phyloP scores from a whole-genome alignment of 2,113 vertebrate species.

The Empidonax alnorum region DNA sequence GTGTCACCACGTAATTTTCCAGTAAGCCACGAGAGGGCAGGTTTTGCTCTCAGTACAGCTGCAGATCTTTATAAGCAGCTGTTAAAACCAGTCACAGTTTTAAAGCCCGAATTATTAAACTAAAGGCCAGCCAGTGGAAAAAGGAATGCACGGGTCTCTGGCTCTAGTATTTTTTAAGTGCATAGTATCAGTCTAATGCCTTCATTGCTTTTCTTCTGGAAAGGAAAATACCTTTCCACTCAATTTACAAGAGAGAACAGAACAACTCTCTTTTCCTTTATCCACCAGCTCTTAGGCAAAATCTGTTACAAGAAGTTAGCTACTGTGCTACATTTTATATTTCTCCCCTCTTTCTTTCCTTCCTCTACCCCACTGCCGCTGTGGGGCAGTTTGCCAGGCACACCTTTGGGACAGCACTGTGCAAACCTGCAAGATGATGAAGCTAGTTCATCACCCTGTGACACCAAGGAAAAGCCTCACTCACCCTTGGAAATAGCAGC shows the following conservation, averaged over 20 bases:
- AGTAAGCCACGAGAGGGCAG: slow-evolving; percentile 72
- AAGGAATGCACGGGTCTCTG: background rate
- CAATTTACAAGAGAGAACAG: background rate
- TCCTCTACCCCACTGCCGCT: background rate
- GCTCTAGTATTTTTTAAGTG: background rate
- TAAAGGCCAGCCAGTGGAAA: background rate
- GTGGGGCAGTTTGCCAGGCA: background rate
- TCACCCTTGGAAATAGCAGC: background rate
- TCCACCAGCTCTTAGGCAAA: background rate
- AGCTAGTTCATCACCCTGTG: background rate
- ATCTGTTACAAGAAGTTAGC: background rate
- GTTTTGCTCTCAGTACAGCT: background rate
- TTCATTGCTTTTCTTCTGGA: background rate
- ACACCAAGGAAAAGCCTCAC: background rate
- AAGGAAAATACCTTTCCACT: background rate
- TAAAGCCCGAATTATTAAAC: background rate
- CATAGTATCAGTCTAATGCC: background rate
- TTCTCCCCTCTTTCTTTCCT: background rate
- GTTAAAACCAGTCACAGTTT: background rate
- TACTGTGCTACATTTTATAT: background rate
- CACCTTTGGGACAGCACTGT: background rate
- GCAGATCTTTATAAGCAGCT: background rate
- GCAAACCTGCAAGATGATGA: background rate
- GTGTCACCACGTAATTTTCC: slow-evolving; percentile 28
- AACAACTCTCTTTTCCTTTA: background rate